A percentile compares a stretch with the other conserved stretches of the same genome.
These are phyloP conservation scores for Fistularia tabacaria DNA, from an alignment of 2,797 vertebrate genomes.

Conservation along the genomic window DNA sequence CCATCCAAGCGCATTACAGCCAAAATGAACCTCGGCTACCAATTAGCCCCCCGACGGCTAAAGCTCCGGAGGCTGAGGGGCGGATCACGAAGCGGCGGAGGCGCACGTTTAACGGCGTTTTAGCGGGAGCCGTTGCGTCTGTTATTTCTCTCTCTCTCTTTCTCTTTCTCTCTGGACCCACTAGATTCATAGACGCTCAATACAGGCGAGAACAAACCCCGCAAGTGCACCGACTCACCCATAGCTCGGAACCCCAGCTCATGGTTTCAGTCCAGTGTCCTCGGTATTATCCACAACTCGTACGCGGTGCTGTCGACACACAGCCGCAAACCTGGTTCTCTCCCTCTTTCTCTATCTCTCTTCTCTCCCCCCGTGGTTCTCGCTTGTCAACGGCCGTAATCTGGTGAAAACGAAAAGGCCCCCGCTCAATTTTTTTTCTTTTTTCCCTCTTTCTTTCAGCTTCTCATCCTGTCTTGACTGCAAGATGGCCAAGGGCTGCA, in stretches of 20 bases:
- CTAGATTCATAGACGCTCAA: conserved; percentile 11
- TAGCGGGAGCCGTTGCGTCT: conserved; percentile 19
- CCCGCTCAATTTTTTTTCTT: neutral
- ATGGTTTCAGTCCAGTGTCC: conserved; percentile 75
- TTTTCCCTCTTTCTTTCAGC: conserved; percentile 24
- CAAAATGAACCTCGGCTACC: neutral
- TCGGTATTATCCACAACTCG: conserved; percentile 75
- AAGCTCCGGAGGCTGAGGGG: neutral
- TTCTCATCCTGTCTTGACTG: conserved; percentile 62
- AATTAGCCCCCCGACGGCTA: conserved; percentile 31
- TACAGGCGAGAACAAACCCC: neutral
- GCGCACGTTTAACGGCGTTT: conserved; percentile 5
- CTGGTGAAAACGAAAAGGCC: neutral
- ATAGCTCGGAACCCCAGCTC: conserved; percentile 84
- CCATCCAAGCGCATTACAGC: neutral
- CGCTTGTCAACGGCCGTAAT: conserved; percentile 9
- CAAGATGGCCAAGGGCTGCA: conserved; percentile 65
- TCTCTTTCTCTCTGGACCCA: too few relatives aligned
- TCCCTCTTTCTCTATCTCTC: too few relatives aligned
- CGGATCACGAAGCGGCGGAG: conserved; percentile 7
- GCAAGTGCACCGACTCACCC: conserved; percentile 68
- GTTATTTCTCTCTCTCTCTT: neutral
- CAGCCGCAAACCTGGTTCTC: conserved; percentile 23
- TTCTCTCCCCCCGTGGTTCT: neutral
- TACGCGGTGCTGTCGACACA: conserved; percentile 40